A percentile compares a stretch with the other conserved stretches of the same genome.
Conservation (phyloP, 2,888 invertebrate genomes). For the Caenorhabditis sp. region DNA sequence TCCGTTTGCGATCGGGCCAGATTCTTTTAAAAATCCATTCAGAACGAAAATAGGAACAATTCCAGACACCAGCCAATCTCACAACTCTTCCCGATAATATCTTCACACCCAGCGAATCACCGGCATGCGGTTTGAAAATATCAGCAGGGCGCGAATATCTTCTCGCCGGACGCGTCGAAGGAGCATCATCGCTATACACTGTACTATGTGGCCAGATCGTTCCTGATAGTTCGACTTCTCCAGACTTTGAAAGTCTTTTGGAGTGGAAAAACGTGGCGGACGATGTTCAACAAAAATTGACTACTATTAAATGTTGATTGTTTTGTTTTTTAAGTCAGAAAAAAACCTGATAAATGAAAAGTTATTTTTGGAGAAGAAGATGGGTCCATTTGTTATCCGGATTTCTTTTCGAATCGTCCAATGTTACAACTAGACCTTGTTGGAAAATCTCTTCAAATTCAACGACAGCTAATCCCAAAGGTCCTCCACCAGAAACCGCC, state of each 20-base stretch:
- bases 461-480: conserved; percentile 14
- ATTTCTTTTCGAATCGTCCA: conserved; percentile 39
- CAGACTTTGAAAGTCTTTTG: conserved; percentile 53
- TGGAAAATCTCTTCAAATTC: conserved; percentile 45
- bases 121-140: conserved; percentile 64
- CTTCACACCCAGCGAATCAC: conserved; percentile 64
- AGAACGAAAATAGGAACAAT: neutral
- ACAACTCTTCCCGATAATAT: conserved; percentile 58
- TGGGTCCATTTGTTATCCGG: neutral
- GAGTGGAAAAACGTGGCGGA: conserved; percentile 58
- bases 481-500: conserved; percentile 44
- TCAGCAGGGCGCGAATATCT: conserved; percentile 65
- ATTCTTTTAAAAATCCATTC: neutral
- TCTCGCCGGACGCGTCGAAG: conserved; percentile 56
- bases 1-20: neutral
- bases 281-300: conserved; percentile 12
- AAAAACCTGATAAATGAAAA: neutral
- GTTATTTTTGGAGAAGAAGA: neutral
- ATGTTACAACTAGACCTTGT: conserved; percentile 37
- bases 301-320: conserved; percentile 26
- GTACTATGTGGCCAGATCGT: conserved; percentile 50
- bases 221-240: conserved; percentile 30
- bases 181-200: conserved; percentile 33
- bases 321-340: neutral
- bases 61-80: conserved; percentile 53